phyloP scores from a whole-genome alignment of 2,113 vertebrate genomes.

The Lynx canadensis region DNA sequence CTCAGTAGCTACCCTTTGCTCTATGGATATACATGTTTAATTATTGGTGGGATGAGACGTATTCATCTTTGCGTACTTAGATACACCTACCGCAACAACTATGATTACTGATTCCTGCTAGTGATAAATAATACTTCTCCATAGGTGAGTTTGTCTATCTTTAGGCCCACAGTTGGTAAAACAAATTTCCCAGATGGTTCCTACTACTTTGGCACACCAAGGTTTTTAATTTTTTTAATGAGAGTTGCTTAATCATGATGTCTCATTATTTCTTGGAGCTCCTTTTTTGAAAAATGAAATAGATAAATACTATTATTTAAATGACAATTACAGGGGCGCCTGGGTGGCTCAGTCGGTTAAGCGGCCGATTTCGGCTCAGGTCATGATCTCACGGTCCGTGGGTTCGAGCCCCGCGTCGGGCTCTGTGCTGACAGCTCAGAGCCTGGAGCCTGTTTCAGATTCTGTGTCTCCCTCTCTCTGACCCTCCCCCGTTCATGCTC shows the following conservation, averaged over 20 bases:
- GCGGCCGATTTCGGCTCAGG: too few species aligned
- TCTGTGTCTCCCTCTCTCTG: too few species aligned
- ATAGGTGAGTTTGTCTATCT: neutral
- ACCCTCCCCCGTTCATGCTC: too few species aligned
- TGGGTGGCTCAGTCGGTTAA: too few species aligned
- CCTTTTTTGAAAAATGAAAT: neutral
- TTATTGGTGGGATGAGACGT: neutral
- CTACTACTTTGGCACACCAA: neutral
- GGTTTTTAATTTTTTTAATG: neutral
- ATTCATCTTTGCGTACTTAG: neutral
- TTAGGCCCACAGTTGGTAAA: neutral
- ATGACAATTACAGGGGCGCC: neutral
- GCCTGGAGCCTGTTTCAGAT: too few species aligned
- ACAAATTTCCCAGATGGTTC: neutral
- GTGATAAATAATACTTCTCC: neutral
- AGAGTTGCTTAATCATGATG: neutral
- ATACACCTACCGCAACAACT: neutral
- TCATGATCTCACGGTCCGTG: too few species aligned
- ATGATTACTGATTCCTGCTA: neutral
- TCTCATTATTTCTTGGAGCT: neutral
- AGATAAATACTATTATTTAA: neutral
- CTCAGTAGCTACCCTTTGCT: neutral
- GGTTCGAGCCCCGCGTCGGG: too few species aligned
- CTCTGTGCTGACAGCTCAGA: too few species aligned
- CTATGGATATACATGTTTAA: neutral